phyloP scores from a whole-genome alignment of 2,888 invertebrate species.

The Drosophila borealis region DNA sequence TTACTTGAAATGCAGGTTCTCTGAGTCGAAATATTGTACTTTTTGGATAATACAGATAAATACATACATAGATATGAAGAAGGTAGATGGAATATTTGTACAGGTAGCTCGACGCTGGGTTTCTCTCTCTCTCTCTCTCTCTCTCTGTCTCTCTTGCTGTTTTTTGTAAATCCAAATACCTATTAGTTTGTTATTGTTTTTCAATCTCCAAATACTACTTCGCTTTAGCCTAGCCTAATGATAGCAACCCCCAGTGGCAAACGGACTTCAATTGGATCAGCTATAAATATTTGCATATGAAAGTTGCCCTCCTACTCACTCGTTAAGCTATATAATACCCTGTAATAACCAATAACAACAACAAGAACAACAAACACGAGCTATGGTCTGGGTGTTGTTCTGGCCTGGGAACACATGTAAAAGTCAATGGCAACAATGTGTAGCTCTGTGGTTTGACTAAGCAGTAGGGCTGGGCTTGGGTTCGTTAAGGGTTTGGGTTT shows the following conservation, averaged over 20 bases:
- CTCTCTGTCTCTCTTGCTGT: no score
- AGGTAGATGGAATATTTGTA: no score
- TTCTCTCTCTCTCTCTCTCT: no score
- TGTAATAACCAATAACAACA: conserved; percentile 32
- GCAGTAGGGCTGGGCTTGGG: conserved; percentile 5
- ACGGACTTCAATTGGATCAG: conserved; percentile 6
- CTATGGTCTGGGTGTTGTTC: conserved; percentile 25
- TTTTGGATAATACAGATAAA: no score
- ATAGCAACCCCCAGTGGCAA: neutral
- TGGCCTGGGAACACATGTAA: conserved; percentile 61
- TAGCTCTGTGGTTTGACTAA: conserved; percentile 59
- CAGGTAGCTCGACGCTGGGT: no score
- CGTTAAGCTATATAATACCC: conserved; percentile 37
- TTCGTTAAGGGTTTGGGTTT: neutral
- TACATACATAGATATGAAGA: no score
- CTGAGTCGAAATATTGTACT: no score
- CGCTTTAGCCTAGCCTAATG: neutral
- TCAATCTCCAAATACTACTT: neutral
- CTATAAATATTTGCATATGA: conserved; percentile 33
- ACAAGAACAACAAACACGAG: conserved; percentile 12
- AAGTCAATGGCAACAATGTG: conserved; percentile 76
- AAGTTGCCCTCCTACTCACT: conserved; percentile 5
- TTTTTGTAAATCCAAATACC: no score
- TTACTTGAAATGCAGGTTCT: no score
- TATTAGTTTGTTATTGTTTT: no score